Percentiles rank a stretch among this genome's conserved stretches.
These are phyloP conservation scores for Aplochiton taeniatus DNA, from an alignment of 2,797 vertebrate genomes.

Conservation along the genomic window DNA sequence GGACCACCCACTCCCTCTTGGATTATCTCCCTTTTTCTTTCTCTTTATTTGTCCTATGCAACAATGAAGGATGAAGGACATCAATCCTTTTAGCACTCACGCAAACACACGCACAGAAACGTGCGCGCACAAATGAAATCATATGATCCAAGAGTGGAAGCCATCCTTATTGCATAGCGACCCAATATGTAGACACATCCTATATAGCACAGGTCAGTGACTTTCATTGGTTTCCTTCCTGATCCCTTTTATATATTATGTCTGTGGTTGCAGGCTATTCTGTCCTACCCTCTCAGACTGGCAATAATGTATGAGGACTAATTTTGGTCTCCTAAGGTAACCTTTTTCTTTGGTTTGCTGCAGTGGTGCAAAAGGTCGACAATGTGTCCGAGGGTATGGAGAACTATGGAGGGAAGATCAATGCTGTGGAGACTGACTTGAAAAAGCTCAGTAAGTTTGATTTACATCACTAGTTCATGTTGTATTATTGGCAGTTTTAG, in stretches of 20 bases:
- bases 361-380: slow-evolving; percentile 97
- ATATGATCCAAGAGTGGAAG: slow-evolving; percentile 43
- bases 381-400: slow-evolving; percentile 90
- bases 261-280: slow-evolving; percentile 63
- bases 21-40: slow-evolving; percentile 26
- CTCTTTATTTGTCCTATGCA: slow-evolving; percentile 23
- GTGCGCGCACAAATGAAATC: neutral
- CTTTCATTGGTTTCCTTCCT: slow-evolving; percentile 42
- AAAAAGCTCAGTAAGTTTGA: slow-evolving; percentile 89
- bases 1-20: slow-evolving; percentile 50
- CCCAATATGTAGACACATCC: slow-evolving; percentile 46
- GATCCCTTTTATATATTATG: slow-evolving; percentile 58
- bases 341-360: slow-evolving; percentile 25
- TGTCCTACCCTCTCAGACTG: slow-evolving; percentile 20
- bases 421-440: slow-evolving; percentile 85
- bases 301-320: slow-evolving; percentile 42
- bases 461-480: neutral
- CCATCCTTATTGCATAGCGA: slow-evolving; percentile 61
- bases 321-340: slow-evolving; percentile 36
- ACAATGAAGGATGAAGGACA: no score
- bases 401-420: slow-evolving; percentile 89
- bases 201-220: slow-evolving; percentile 33
- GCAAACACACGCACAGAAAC: neutral
- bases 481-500: neutral
- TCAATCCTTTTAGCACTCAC: neutral